phyloP scores from a whole-genome alignment of 2,113 vertebrate species.

The Engystomops pustulosus region DNA sequence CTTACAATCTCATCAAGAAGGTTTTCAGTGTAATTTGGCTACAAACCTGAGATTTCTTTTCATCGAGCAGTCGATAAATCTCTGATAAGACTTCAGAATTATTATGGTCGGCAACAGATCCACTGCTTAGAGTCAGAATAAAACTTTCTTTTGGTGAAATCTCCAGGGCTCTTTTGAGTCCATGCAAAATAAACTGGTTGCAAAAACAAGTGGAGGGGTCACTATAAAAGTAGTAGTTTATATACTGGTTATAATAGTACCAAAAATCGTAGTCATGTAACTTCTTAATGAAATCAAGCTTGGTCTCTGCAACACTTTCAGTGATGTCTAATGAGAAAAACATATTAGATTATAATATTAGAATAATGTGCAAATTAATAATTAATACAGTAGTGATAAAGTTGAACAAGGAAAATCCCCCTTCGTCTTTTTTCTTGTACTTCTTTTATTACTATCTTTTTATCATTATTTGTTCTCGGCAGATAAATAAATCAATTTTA shows the following conservation, averaged over 20 bases:
- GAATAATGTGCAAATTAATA: too few relatives aligned
- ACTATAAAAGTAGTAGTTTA: not conserved
- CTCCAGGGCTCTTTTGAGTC: not conserved
- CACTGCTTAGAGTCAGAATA: slow-evolving; percentile 6
- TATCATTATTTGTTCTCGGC: too few relatives aligned
- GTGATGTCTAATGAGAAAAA: not conserved
- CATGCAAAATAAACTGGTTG: not conserved
- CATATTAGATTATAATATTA: too few relatives aligned
- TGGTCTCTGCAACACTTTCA: not conserved
- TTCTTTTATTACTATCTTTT: too few relatives aligned
- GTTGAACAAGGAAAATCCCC: too few relatives aligned
- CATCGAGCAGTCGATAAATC: not conserved
- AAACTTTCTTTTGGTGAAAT: slow-evolving; percentile 10
- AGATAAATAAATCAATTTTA: too few relatives aligned
- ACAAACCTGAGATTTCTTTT: slow-evolving; percentile 28
- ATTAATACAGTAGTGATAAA: too few relatives aligned
- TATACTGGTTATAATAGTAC: not conserved
- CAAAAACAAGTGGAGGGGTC: not conserved
- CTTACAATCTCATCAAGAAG: too few relatives aligned
- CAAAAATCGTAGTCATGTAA: not conserved
- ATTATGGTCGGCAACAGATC: not conserved
- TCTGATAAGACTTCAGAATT: not conserved
- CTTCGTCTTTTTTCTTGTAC: too few relatives aligned
- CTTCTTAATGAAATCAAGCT: not conserved
- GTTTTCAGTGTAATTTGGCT: too few relatives aligned